These are phyloP conservation scores for Typhlichthys subterraneus DNA, from an alignment of 2,797 vertebrate genomes.

Conservation along the genomic window DNA sequence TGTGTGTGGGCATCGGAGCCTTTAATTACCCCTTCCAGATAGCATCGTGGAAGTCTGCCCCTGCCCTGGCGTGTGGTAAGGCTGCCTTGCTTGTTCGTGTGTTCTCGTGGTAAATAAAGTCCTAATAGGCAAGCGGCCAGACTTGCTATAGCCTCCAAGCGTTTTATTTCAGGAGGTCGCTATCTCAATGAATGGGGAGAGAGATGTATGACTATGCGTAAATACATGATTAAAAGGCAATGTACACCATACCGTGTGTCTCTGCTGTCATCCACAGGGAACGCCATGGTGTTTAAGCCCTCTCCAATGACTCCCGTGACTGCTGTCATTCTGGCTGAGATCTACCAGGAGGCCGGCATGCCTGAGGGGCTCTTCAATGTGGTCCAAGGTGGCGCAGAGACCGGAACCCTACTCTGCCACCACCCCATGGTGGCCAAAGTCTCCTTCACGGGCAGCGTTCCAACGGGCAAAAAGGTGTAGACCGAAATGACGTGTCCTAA, in stretches of 20 bases:
- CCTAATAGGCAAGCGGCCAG: too few species aligned
- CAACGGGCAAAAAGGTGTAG: slow-evolving; percentile 76
- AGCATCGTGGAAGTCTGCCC: slow-evolving; percentile 89
- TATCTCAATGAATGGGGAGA: too few species aligned
- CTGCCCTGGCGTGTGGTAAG: slow-evolving; percentile 93
- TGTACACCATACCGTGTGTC: not conserved
- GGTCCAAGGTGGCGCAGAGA: slow-evolving; percentile 91
- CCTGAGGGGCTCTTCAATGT: slow-evolving; percentile 94
- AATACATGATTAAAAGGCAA: not conserved
- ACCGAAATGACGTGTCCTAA: too few species aligned
- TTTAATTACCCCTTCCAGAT: slow-evolving; percentile 97
- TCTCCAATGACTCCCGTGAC: slow-evolving; percentile 93
- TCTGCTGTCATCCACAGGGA: slow-evolving; percentile 73
- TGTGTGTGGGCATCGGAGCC: slow-evolving; percentile 94
- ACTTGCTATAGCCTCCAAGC: too few species aligned
- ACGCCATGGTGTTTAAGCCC: slow-evolving; percentile 94
- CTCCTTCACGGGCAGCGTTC: slow-evolving; percentile 96
- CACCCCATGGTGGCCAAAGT: slow-evolving; percentile 91
- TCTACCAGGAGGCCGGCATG: slow-evolving; percentile 87
- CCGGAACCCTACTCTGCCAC: slow-evolving; percentile 89
- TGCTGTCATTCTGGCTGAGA: slow-evolving; percentile 87
- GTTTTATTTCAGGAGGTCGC: too few species aligned
- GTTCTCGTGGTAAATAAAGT: not conserved
- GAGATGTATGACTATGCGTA: too few species aligned
- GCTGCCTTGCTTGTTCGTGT: not conserved